These are phyloP conservation scores for Pseudomugil gertrudae DNA, from an alignment of 2,797 vertebrate species.

Conservation along the genomic window DNA sequence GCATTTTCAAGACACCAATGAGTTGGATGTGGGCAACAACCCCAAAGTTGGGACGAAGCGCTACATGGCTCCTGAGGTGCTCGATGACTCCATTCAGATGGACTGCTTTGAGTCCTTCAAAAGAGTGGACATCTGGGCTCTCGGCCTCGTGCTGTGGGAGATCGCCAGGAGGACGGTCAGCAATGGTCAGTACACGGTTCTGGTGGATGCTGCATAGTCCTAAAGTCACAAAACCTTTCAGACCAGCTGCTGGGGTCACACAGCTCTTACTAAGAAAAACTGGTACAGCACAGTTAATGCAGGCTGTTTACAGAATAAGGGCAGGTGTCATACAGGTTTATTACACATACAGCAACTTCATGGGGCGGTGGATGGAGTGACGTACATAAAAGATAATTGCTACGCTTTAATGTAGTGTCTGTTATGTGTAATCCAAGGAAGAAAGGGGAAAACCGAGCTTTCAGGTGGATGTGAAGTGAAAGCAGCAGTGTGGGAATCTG, in stretches of 20 bases:
- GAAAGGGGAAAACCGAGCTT: not conserved
- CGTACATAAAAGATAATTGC: not conserved
- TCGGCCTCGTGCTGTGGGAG: slow-evolving; percentile 97
- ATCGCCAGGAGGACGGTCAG: slow-evolving; percentile 94
- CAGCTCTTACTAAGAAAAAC: not conserved
- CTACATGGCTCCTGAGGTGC: slow-evolving; percentile 97
- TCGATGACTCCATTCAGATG: slow-evolving; percentile 95
- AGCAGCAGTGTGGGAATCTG: not conserved
- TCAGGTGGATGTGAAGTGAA: not conserved
- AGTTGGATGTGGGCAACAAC: slow-evolving; percentile 96
- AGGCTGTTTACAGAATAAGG: not conserved
- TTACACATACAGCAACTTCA: slow-evolving; percentile 95
- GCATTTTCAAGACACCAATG: slow-evolving; percentile 98
- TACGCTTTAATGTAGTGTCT: not conserved
- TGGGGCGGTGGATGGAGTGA: not conserved
- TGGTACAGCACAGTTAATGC: not conserved
- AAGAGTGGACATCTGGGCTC: slow-evolving; percentile 96
- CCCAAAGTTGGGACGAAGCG: slow-evolving; percentile 97
- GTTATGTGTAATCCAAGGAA: not conserved
- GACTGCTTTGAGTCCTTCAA: slow-evolving; percentile 98
- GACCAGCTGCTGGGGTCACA: not conserved
- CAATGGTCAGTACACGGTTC: slow-evolving; percentile 86
- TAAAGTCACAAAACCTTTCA: not conserved
- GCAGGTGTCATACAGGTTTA: slow-evolving; percentile 98
- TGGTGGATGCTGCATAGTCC: not conserved